Evolutionary conservation across 2,888 invertebrate genomes (phyloP).

Genomic region (Priocnemis perturbator): DNA sequence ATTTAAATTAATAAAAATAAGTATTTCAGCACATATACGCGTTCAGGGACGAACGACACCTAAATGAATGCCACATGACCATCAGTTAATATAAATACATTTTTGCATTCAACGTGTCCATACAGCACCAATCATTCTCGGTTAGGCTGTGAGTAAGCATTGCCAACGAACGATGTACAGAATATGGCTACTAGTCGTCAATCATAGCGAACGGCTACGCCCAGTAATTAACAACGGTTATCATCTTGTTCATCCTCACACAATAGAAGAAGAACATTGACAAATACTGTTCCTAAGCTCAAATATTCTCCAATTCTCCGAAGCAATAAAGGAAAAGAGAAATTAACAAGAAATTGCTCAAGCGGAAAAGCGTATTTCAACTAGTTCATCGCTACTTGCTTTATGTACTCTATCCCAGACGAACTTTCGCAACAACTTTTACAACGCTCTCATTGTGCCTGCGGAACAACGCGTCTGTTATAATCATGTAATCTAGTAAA

Average conservation of each 20-base stretch:
- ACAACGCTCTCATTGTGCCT: conserved; percentile 26
- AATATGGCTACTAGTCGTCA: background rate
- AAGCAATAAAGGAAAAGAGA: too few relatives aligned
- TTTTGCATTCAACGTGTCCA: background rate
- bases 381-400: too few relatives aligned
- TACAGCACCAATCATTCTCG: conserved; percentile 24
- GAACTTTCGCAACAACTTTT: background rate
- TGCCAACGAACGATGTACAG: conserved; percentile 4
- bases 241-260: background rate
- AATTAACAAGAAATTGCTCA: too few relatives aligned
- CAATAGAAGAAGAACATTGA: background rate
- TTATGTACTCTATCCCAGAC: too few relatives aligned
- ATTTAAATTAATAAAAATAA: background rate
- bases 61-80: background rate
- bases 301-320: conserved; percentile 1
- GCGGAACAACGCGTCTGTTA: background rate
- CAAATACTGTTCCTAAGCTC: too few relatives aligned
- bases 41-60: background rate
- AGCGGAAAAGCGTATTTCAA: too few relatives aligned
- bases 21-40: too few relatives aligned
- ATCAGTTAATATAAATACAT: background rate
- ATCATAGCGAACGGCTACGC: background rate
- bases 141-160: conserved; percentile 46
- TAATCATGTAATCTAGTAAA: conserved; percentile 19
- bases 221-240: conserved; percentile 2